Percentiles rank a stretch among this genome's conserved stretches.
phyloP scores from a whole-genome alignment of 1,140 invertebrate species.

The Myzus persicae region DNA sequence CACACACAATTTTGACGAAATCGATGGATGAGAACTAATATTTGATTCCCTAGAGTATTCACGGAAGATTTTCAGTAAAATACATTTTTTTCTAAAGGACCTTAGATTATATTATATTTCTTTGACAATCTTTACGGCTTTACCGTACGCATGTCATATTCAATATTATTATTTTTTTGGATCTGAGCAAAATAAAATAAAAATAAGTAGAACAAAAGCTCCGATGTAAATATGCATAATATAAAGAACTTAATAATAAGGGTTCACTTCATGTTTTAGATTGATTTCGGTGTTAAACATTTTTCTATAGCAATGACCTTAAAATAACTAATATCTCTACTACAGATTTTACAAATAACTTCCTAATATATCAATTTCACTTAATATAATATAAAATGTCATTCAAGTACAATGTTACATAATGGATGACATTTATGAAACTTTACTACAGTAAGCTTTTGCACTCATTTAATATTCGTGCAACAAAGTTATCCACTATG shows the following conservation, averaged over 20 bases:
- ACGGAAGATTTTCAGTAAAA: neutral
- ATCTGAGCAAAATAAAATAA: neutral
- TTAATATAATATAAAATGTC: neutral
- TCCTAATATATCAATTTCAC: neutral
- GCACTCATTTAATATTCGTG: neutral
- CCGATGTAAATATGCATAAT: neutral
- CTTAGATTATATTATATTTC: neutral
- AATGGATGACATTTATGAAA: slow-evolving; percentile 2
- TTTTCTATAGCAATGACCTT: neutral
- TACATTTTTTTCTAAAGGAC: neutral
- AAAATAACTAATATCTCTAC: neutral
- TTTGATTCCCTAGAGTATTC: neutral
- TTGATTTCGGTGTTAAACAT: neutral
- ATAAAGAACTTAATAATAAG: neutral
- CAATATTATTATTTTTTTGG: neutral
- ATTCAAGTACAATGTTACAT: neutral
- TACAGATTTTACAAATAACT: neutral
- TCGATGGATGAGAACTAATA: neutral
- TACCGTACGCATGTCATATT: neutral
- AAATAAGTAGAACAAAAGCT: neutral
- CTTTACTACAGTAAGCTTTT: neutral
- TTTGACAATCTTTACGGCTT: neutral
- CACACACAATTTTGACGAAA: neutral
- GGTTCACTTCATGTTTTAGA: neutral
- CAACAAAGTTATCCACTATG: neutral